Base-by-base conservation (phyloP, 2,888 invertebrate genomes). In the Tribolium freemani region DNA sequence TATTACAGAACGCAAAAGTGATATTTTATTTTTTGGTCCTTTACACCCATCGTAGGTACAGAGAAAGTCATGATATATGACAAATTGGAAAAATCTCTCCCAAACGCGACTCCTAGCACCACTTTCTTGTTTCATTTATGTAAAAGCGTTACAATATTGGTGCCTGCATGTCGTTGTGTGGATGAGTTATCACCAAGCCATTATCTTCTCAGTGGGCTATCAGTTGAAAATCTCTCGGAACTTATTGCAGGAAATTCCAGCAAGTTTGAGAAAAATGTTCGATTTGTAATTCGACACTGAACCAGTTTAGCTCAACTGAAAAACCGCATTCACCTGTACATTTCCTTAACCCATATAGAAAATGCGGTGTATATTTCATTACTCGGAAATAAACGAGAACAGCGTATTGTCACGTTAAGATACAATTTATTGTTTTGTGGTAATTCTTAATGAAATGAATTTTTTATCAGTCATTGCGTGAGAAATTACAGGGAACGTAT, bases 331-430 rank as follows among this genome's bases (percentile, higher is more conserved):
- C 51, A 63, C 63, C 63, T 63, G 63, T 13, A 51, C 16, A 63
- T 51, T 63, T 63, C 63, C 63, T 63, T 63, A 63, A 63, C 63
- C 63, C 16, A 63, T 63, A 63, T 63, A 31, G 63, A 20, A 26
- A 26, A 26, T 26, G 26, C 3, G 26, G 26, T 26, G 26, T 26
- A 26, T 26, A 26, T 26, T 26, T 26, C 26, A 5, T 5, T 26
- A 3, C 26, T 26, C 26, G 26, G 26, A 26, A n/a, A n/a, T 9
- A 31, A 26, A 13, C 48, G 61, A 26, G 50, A 21, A n/a, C 38
- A 51, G 51, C 30, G 21, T 63, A 38, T 51, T 51, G 51, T 63
- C 63, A 50, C 50, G 30, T 48, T 30, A 13, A 13, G 9, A 44
- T 13, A 31, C 13, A 50, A 38, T 38, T 63, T 9, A 50, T 48